Base-by-base conservation (phyloP, 2,888 invertebrate species). In the Scaptomyza reducta region DNA sequence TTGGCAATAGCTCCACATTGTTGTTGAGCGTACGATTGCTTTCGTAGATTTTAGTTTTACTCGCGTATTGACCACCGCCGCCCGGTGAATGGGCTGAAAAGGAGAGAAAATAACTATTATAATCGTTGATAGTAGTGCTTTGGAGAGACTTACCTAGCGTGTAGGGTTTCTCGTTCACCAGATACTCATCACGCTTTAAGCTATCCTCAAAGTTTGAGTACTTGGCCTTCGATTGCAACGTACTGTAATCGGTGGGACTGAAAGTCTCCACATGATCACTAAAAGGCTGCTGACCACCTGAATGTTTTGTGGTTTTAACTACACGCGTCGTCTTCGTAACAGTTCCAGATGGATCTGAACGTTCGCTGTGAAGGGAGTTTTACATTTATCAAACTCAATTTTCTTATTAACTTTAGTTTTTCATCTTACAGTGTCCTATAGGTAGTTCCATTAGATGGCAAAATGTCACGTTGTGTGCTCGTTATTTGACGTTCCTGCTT, bases 401-500 rank as follows among this genome's bases (percentile, higher is more conserved):
- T 35, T 6, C n/a, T n/a, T 35, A 35, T 35, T 6, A 6, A n/a
- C 6, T 35, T 35, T 6, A 35, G 35, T 40, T 40, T 16, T 16
- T 40, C 0, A 46, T 83, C 90, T 88, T 72, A 91, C 91, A 90
- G 81, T 14, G 91, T 90, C 65, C 86, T 87, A 71, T 90, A 91
- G 63, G 79, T 87, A 1, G 64, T 85, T 29, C 82, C 88, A 11
- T 59, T 71, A 16, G 88, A 68, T 25, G 88, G 87, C 55, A 84
- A 41, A 1, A 62, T 56, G 10, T 84, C 84, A 1, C 88, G 87
- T 2, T 84, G 87, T 50, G 77, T 77, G 64, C 42, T 88, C 22
- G 91, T 90, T 33, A 88, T 82, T 60, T 91, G 89, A 6, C 92
- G 89, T 69, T 92, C 92, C 58, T 90, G 87, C 79, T 95, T 95